Base-by-base conservation (phyloP, 2,797 vertebrate genomes). In the Sparidentex hasta region DNA sequence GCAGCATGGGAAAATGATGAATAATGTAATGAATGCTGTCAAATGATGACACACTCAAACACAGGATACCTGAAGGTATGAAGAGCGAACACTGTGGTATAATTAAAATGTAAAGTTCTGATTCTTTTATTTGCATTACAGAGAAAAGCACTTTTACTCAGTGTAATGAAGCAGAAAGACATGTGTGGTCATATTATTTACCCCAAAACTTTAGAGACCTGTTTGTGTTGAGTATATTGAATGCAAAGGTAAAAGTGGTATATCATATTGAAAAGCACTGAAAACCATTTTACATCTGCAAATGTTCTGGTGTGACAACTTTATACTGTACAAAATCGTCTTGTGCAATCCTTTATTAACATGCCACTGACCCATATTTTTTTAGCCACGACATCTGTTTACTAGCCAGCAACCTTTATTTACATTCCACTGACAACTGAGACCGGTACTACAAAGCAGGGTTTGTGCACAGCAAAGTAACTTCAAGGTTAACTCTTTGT, bases 11-110 rank as follows among this genome's bases (percentile, higher is more conserved):
- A 33, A 66, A 57, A 55, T 12, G 4, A 68, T 21, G 50, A 52
- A 70, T 7, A 27, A 47, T 33, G 58, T 9, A 21, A 33, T 33
- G 7, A 55, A 62, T 8, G 56, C 43, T 59, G 44, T 65, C 23
- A 73, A 55, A 38, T 64, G 63, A 74, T 65, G 58, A 72, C 56
- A 55, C 29, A 23, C 11, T 75, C 20, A 51, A 47, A 25, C 61
- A 65, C 48, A 55, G 33, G 16, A 67, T 13, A 38, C 58, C 50
- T 66, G 52, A 25, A 57, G 21, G 57, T 13, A 7, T 0, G 8
- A 66, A 54, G 41, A 78, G 55, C 16, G n/a, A 44, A 51, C 12
- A 44, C 44, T 41, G 23, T 23, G 55, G 33, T n/a, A 25, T 62
- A 52, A 33, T 23, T 17, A 14, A 33, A 59, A 71, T 69, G 17